phyloP scores from a whole-genome alignment of 1,140 invertebrate genomes.

The Drosophila athabasca region DNA sequence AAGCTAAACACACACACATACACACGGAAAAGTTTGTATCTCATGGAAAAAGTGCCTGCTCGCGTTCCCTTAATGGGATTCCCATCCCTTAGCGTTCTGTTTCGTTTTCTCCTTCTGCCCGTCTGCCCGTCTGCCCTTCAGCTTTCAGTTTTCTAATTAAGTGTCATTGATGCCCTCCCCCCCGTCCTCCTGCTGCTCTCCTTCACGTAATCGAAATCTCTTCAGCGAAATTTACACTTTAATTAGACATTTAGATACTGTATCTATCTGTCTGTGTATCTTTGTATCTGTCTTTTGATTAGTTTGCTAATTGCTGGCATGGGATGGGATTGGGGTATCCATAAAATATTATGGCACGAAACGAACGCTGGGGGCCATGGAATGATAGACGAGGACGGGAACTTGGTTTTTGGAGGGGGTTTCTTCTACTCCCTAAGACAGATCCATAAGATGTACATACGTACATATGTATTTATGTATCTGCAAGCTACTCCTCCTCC shows the following conservation, averaged over 20 bases:
- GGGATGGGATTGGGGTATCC: no score
- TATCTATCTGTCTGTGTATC: slow-evolving; percentile 48
- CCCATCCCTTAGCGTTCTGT: neutral
- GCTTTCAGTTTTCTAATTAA: slow-evolving; percentile 70
- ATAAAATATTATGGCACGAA: no score
- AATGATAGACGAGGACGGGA: no score
- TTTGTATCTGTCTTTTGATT: slow-evolving; percentile 61
- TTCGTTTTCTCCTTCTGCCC: neutral
- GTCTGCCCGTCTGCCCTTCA: slow-evolving; percentile 5
- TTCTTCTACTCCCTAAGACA: no score
- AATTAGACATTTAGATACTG: slow-evolving; percentile 73
- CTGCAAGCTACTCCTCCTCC: neutral
- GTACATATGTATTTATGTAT: neutral
- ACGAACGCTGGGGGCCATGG: no score
- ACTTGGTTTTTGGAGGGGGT: no score
- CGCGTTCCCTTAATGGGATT: slow-evolving; percentile 26
- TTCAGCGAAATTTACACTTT: slow-evolving; percentile 65
- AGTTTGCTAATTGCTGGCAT: slow-evolving; percentile 53
- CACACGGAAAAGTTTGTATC: slow-evolving; percentile 18
- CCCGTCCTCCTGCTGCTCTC: neutral
- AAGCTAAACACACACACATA: slow-evolving; percentile 50
- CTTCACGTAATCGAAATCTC: slow-evolving; percentile 32
- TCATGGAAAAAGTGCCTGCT: slow-evolving; percentile 17
- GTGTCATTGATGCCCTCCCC: slow-evolving; percentile 64
- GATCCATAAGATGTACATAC: no score